Base-by-base conservation (phyloP, 1,140 invertebrate genomes). In the Scaptomyza hsui region DNA sequence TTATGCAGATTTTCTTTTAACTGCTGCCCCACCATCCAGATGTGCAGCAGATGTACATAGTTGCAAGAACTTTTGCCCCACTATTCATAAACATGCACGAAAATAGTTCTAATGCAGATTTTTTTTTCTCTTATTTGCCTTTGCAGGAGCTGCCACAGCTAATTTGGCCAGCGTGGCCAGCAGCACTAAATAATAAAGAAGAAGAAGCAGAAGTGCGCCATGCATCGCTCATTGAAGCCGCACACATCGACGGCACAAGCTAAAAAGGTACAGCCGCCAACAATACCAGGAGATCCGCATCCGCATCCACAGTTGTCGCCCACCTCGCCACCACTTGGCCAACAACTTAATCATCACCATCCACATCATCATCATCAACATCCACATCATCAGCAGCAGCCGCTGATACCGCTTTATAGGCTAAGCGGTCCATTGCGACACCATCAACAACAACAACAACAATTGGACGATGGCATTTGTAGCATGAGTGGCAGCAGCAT, bases 251-350 rank as follows among this genome's bases (percentile, higher is more conserved):
- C 83, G 78, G 93, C 94, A 91, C 94, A 94, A 91, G 94, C 94
- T 79, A 96, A 96, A 92, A 96, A 96, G 92, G 95, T 96, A 78
- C 94, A 95, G 64, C 95, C 95, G 63, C 95, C 95, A n/a, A 94
- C 95, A n/a, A 95, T 96, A 51, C 95, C 95, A 1, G 95, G 95
- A 70, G 93, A 91, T 51, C 62, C 94, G 9, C 88, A 44, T 69
- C 68, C 39, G 37, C 32, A n/a, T 29, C 26, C 4, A 32, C 29
- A 37, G n/a, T 37, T 37, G 32, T 93, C 94, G 7, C 94, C 95
- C 26, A 94, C 95, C 4, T 94, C 78, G 44, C 49, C 72, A 26
- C 49, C 72, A 26, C 12, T 57, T 44, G 52, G 52, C 3, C 56
- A 29, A 29, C 26, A 29, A 9, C n/a, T n/a, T n/a, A n/a, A 77